Percentiles rank a stretch among this genome's conserved stretches.
These are phyloP conservation scores for Oligia fasciuncula DNA, from an alignment of 2,888 invertebrate genomes.

Conservation along the genomic window DNA sequence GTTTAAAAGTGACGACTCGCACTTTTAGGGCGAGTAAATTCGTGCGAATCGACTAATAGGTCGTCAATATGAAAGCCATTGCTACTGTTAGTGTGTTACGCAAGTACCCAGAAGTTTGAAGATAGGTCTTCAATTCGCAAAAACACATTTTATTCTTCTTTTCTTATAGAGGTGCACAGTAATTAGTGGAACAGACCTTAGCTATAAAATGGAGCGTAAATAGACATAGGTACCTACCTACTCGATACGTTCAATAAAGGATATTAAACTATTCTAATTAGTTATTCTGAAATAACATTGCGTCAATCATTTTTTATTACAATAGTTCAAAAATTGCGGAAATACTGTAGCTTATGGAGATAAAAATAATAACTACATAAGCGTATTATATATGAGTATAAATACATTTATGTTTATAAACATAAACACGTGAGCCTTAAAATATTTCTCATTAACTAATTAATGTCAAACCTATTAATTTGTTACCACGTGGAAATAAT, in stretches of 20 bases:
- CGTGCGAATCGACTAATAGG: not conserved
- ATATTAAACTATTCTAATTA: slow-evolving; percentile 64
- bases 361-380: not conserved
- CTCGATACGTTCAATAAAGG: slow-evolving; percentile 56
- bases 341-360: slow-evolving; percentile 31
- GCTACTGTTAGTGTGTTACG: not conserved
- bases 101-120: not conserved
- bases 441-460: not conserved
- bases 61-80: not conserved
- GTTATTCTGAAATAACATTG: slow-evolving; percentile 53
- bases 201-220: slow-evolving; percentile 45
- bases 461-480: slow-evolving; percentile 4
- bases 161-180: slow-evolving; percentile 21
- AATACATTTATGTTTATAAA: not conserved
- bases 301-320: slow-evolving; percentile 59
- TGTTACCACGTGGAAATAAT: slow-evolving; percentile 15
- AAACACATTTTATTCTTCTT: not conserved
- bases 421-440: not conserved
- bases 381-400: not conserved
- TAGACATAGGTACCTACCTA: slow-evolving; percentile 38
- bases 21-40: not conserved
- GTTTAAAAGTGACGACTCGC: not conserved
- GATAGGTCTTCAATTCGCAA: not conserved
- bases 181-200: slow-evolving; percentile 28
- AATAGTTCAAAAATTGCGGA: slow-evolving; percentile 47